Evolutionary conservation across 2,113 vertebrate species (phyloP).

Genomic region (Limnothrissa miodon): DNA sequence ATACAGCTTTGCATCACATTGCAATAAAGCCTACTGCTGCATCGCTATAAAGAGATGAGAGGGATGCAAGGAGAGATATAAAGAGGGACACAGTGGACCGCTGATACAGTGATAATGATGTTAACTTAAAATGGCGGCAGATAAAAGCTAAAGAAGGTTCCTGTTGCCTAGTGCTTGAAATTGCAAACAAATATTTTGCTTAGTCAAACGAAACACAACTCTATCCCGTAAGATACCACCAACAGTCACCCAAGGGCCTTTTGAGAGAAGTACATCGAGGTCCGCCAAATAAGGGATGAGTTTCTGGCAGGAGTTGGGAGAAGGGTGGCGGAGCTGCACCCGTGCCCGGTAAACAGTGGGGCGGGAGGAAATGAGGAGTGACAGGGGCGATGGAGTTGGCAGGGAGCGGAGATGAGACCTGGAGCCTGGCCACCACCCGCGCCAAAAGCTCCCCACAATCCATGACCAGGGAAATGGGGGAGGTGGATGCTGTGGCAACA

Average conservation of each 20-base stretch:
- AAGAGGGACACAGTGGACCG: no score
- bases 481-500: neutral
- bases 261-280: neutral
- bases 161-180: neutral
- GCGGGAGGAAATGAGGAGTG: conserved; percentile 32
- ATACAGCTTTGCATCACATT: neutral
- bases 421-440: neutral
- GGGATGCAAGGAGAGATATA: no score
- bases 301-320: neutral
- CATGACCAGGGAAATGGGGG: no score
- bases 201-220: neutral
- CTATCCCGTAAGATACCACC: neutral
- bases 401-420: neutral
- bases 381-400: conserved; percentile 21
- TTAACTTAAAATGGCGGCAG: neutral
- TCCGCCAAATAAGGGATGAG: conserved; percentile 1
- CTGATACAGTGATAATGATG: neutral
- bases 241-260: neutral
- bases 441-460: neutral
- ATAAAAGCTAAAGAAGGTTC: neutral
- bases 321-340: neutral
- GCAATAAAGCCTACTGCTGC: neutral
- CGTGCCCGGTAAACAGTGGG: neutral
- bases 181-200: neutral
- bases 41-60: neutral